A percentile compares a stretch with the other conserved stretches of the same genome.
Conservation (phyloP, 2,797 vertebrate species). For the Mus minutoides region DNA sequence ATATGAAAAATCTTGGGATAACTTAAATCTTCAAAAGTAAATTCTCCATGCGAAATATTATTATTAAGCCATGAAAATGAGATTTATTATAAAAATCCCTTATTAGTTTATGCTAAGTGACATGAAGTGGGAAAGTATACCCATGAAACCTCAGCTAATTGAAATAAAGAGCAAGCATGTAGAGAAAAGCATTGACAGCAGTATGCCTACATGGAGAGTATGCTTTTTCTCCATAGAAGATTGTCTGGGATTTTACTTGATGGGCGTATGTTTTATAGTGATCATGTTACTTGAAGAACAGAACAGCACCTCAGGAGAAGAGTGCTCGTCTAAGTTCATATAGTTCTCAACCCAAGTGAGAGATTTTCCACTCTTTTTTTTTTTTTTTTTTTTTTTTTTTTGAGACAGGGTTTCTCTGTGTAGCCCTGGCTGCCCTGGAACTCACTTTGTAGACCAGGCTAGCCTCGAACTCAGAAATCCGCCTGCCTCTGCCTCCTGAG, state of each 20-base stretch:
- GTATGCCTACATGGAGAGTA: neutral
- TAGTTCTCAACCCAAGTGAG: neutral
- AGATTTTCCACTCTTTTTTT: no score
- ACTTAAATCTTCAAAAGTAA: neutral
- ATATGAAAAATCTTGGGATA: neutral
- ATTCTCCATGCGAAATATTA: neutral
- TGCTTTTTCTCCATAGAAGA: conserved; percentile 4
- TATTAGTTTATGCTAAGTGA: neutral
- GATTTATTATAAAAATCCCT: neutral
- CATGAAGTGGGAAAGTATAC: neutral
- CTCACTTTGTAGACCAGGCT: no score
- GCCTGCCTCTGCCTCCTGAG: no score
- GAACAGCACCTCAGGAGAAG: neutral
- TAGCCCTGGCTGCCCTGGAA: no score
- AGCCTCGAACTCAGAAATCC: no score
- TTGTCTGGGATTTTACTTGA: neutral
- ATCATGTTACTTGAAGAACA: conserved; percentile 40
- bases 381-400: no score
- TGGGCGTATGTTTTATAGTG: neutral
- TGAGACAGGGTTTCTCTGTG: no score
- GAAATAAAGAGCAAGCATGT: neutral
- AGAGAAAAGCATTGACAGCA: neutral
- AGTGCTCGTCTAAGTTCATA: neutral
- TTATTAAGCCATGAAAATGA: neutral
- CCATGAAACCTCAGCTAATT: neutral